Evolutionary conservation across 2,797 vertebrate genomes (phyloP).

Genomic region (Lepilemur septentrionalis): DNA sequence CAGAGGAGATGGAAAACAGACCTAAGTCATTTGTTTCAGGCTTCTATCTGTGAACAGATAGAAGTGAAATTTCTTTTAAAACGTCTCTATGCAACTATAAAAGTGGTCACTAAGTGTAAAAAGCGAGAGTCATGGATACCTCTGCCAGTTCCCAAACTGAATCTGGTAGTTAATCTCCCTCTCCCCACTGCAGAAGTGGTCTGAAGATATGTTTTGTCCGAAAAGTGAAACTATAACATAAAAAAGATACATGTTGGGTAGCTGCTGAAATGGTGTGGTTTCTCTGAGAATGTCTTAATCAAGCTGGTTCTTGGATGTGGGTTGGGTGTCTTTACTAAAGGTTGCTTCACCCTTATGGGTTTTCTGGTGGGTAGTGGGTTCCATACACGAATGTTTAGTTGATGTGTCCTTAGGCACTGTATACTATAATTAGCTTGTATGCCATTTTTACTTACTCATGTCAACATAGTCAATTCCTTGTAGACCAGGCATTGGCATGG

Average conservation of each 20-base stretch:
- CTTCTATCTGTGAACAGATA: constrained; percentile 52
- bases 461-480: background rate
- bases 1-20: constrained; percentile 63
- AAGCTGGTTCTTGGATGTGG: background rate
- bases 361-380: background rate
- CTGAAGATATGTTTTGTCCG: constrained; percentile 23
- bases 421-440: background rate
- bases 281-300: background rate
- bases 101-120: constrained; percentile 58
- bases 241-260: background rate
- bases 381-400: background rate
- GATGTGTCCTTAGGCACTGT: background rate
- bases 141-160: background rate
- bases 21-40: constrained; percentile 68
- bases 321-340: background rate
- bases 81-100: constrained; percentile 51
- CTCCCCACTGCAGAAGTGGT: background rate
- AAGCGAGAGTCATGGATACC: constrained; percentile 24
- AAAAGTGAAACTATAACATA: background rate
- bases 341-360: background rate
- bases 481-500: background rate
- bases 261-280: background rate
- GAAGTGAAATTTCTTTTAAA: constrained; percentile 60
- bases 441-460: background rate
- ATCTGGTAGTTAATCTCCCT: constrained; percentile 41